phyloP scores from a whole-genome alignment of 1,140 invertebrate genomes.

The Microplitis mediator region DNA sequence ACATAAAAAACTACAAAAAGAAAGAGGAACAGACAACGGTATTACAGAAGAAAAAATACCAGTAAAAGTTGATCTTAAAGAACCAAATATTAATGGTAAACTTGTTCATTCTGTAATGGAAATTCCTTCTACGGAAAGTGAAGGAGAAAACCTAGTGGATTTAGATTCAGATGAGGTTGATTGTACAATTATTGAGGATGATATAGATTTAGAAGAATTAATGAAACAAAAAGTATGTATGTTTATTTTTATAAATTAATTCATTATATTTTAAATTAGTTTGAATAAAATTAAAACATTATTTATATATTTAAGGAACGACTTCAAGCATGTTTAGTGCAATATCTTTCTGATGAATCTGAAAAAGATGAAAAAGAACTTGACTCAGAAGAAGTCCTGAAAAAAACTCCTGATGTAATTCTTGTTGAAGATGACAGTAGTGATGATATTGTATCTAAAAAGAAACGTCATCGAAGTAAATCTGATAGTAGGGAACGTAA shows the following conservation, averaged over 20 bases:
- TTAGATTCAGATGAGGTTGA: conserved; percentile 76
- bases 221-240: conserved; percentile 81
- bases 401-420: conserved; percentile 53
- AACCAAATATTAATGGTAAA: conserved; percentile 53
- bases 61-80: conserved; percentile 36
- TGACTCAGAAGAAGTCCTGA: conserved; percentile 36
- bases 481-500: conserved; percentile 49
- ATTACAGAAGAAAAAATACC: conserved; percentile 45
- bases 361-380: conserved; percentile 50
- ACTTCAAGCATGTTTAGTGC: conserved; percentile 66
- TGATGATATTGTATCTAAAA: conserved; percentile 41
- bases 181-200: conserved; percentile 79
- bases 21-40: conserved; percentile 52
- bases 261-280: neutral
- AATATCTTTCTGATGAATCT: conserved; percentile 58
- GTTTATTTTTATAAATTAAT: neutral
- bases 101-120: conserved; percentile 63
- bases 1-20: conserved; percentile 58
- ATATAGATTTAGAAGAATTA: conserved; percentile 84
- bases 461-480: conserved; percentile 50
- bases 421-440: conserved; percentile 58
- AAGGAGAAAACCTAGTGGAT: conserved; percentile 70
- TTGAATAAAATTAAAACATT: neutral
- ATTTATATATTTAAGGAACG: conserved; percentile 55
- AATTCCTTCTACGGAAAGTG: conserved; percentile 73